phyloP scores from a whole-genome alignment of 2,797 vertebrate genomes.

The Potorous gilbertii region DNA sequence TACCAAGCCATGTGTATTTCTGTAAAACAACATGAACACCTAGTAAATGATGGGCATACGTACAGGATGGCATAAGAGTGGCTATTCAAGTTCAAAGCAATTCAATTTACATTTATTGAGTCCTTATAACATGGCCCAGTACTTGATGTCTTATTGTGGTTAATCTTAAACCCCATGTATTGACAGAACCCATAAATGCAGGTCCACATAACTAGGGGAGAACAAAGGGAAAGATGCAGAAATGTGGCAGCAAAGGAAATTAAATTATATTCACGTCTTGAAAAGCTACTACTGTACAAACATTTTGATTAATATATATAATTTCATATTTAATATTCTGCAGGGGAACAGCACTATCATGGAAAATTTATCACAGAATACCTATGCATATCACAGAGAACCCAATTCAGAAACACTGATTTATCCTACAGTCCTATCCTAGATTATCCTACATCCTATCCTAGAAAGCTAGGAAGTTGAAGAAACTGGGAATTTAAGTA shows the following conservation, averaged over 20 bases:
- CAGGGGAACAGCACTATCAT: neutral
- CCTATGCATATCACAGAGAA: neutral
- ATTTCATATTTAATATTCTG: neutral
- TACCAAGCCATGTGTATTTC: constrained; percentile 93
- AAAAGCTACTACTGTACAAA: neutral
- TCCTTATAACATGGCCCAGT: neutral
- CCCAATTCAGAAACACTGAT: neutral
- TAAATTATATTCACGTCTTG: neutral
- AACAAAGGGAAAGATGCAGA: neutral
- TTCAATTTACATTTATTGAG: neutral
- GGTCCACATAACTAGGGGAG: neutral
- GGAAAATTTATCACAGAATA: neutral
- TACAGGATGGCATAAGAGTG: neutral
- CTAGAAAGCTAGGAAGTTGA: neutral
- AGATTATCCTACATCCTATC: too few species aligned
- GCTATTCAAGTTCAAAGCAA: neutral
- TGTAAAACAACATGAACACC: constrained; percentile 78
- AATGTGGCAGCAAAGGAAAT: neutral
- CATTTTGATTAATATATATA: neutral
- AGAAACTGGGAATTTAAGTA: neutral
- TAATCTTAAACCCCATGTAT: neutral
- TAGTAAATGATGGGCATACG: constrained; percentile 39
- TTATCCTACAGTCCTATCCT: neutral
- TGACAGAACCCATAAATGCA: neutral
- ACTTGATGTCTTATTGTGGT: neutral